These are phyloP conservation scores for Nibea coibor DNA, from an alignment of 2,113 vertebrate species.

Conservation along the genomic window DNA sequence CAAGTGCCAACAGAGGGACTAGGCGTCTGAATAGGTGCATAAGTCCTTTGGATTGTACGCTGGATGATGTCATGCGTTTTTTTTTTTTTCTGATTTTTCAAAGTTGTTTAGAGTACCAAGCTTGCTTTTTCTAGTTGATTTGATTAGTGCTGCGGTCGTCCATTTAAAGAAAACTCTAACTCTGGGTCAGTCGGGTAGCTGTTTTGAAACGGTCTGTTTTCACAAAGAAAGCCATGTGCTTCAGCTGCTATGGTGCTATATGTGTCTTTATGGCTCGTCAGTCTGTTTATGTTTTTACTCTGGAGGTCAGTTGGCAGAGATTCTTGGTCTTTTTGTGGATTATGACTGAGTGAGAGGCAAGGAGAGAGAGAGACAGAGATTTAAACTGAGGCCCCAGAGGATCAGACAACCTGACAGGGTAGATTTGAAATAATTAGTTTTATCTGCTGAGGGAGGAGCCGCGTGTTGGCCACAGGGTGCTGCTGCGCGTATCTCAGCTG, in stretches of 20 bases:
- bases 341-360: slow-evolving; percentile 46
- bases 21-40: slow-evolving; percentile 59
- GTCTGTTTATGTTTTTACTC: slow-evolving; percentile 63
- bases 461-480: slow-evolving; percentile 64
- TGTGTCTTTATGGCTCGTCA: slow-evolving; percentile 51
- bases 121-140: background rate
- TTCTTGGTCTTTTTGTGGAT: slow-evolving; percentile 57
- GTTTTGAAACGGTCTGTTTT: slow-evolving; percentile 17
- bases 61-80: slow-evolving; percentile 63
- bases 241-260: slow-evolving; percentile 56
- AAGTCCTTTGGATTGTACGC: slow-evolving; percentile 50
- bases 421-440: slow-evolving; percentile 88
- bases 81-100: slow-evolving; percentile 25
- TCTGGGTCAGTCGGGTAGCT: slow-evolving; percentile 12
- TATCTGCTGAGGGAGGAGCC: slow-evolving; percentile 73
- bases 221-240: slow-evolving; percentile 16
- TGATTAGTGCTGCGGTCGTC: background rate
- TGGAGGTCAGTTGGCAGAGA: slow-evolving; percentile 58
- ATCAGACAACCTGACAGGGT: slow-evolving; percentile 80
- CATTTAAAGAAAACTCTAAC: background rate
- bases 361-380: slow-evolving; percentile 44
- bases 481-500: slow-evolving; percentile 33
- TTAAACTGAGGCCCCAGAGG: slow-evolving; percentile 68
- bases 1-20: slow-evolving; percentile 60
- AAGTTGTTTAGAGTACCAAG: slow-evolving; percentile 18